Percentiles rank a stretch among this genome's conserved stretches.
phyloP scores from a whole-genome alignment of 2,888 invertebrate genomes.

The Marronus borbonicus region DNA sequence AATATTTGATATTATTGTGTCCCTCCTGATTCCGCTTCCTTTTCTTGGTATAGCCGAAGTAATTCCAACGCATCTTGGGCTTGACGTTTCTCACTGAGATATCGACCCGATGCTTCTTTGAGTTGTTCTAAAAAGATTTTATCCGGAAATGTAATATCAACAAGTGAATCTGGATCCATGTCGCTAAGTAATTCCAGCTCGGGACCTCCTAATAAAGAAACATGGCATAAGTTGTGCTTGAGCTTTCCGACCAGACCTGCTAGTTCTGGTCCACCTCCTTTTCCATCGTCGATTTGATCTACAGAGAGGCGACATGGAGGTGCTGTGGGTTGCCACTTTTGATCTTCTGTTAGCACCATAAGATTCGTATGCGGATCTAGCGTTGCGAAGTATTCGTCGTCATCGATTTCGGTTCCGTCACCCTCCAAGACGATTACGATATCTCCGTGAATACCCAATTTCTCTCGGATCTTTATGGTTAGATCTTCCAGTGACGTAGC shows the following conservation, averaged over 20 bases:
- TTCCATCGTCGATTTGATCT: slow-evolving; percentile 75
- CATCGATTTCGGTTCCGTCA: slow-evolving; percentile 96
- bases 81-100: slow-evolving; percentile 85
- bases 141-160: slow-evolving; percentile 83
- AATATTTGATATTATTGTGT: slow-evolving; percentile 48
- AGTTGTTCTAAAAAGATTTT: slow-evolving; percentile 85
- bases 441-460: slow-evolving; percentile 76
- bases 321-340: slow-evolving; percentile 82
- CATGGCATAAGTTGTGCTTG: slow-evolving; percentile 87
- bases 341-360: slow-evolving; percentile 84
- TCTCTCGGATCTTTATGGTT: slow-evolving; percentile 82
- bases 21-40: slow-evolving; percentile 60
- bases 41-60: slow-evolving; percentile 80
- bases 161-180: slow-evolving; percentile 91
- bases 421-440: slow-evolving; percentile 90
- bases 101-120: slow-evolving; percentile 88
- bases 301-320: slow-evolving; percentile 77
- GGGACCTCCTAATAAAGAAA: slow-evolving; percentile 86
- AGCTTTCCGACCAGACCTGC: slow-evolving; percentile 84
- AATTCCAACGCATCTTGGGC: slow-evolving; percentile 91
- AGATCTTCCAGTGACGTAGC: slow-evolving; percentile 86
- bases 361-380: slow-evolving; percentile 89
- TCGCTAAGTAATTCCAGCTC: slow-evolving; percentile 89
- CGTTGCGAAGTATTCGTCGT: slow-evolving; percentile 95
- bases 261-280: slow-evolving; percentile 74